phyloP scores from a whole-genome alignment of 2,797 vertebrate species.

The Channa striata region DNA sequence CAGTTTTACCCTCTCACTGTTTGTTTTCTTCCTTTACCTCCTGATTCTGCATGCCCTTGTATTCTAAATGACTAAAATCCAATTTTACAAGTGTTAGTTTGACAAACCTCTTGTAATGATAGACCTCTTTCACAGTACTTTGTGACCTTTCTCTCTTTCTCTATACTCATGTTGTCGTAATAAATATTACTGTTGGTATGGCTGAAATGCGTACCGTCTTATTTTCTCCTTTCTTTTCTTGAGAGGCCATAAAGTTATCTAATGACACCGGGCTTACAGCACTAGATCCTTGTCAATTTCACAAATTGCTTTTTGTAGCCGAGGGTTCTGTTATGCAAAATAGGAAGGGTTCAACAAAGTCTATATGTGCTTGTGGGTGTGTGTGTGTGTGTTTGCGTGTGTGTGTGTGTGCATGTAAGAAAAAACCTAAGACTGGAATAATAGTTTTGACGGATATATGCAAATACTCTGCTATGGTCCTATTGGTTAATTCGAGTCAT shows the following conservation, averaged over 20 bases:
- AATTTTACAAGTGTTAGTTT: constrained; percentile 86
- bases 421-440: constrained; percentile 19
- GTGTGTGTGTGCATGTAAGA: too few relatives aligned
- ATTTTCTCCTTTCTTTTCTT: constrained; percentile 84
- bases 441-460: constrained; percentile 38
- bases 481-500: constrained; percentile 36
- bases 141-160: constrained; percentile 91
- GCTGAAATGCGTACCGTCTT: constrained; percentile 95
- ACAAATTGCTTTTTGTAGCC: constrained; percentile 83
- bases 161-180: constrained; percentile 96
- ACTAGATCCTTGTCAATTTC: constrained; percentile 88
- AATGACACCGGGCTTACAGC: constrained; percentile 51
- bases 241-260: constrained; percentile 49
- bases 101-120: constrained; percentile 91
- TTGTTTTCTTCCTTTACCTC: constrained; percentile 86
- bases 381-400: too few relatives aligned
- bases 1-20: constrained; percentile 73
- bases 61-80: constrained; percentile 83
- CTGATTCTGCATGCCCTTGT: constrained; percentile 95
- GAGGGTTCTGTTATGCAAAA: constrained; percentile 56
- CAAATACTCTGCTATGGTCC: constrained; percentile 2
- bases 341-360: constrained; percentile 46
- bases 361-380: constrained; percentile 26
- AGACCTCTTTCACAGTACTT: constrained; percentile 89
- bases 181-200: constrained; percentile 99